Conservation (phyloP, 2,113 vertebrate species). For the Ramphastos sulfuratus region DNA sequence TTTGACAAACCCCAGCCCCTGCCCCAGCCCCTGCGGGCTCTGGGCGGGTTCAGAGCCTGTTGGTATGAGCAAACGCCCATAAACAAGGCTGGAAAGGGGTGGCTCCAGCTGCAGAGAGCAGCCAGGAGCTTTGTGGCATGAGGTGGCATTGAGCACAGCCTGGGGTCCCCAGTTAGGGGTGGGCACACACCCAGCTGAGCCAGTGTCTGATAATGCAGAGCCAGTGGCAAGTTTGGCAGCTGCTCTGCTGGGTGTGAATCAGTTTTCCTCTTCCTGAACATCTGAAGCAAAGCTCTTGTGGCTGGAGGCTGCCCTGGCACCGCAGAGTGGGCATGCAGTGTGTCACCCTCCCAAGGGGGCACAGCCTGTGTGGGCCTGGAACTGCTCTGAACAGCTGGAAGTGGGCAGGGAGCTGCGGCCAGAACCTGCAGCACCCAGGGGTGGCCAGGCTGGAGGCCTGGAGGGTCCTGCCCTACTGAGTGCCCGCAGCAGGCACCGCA, state of each 20-base stretch:
- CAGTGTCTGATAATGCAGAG: rapidly evolving
- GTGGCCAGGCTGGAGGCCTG: background rate
- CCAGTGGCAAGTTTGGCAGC: background rate
- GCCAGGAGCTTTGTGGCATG: background rate
- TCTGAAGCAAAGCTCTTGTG: background rate
- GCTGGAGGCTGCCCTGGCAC: background rate
- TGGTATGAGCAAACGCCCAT: background rate
- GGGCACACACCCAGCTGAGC: rapidly evolving
- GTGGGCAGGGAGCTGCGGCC: rapidly evolving
- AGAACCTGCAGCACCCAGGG: rapidly evolving
- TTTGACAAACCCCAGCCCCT: background rate
- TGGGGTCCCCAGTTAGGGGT: rapidly evolving
- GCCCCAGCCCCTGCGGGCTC: background rate
- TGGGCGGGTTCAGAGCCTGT: rapidly evolving
- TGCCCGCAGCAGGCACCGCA: background rate
- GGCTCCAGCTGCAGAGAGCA: background rate
- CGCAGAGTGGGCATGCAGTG: rapidly evolving
- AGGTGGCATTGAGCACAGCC: background rate
- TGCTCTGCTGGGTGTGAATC: background rate
- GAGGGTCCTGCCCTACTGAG: rapidly evolving
- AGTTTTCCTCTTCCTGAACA: background rate
- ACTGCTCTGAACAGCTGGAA: background rate
- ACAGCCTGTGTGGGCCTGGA: background rate
- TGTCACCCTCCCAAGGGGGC: background rate
- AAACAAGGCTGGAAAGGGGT: background rate